Evolutionary conservation across 2,113 vertebrate genomes (phyloP).

Genomic region (Gallinago jamesoni): DNA sequence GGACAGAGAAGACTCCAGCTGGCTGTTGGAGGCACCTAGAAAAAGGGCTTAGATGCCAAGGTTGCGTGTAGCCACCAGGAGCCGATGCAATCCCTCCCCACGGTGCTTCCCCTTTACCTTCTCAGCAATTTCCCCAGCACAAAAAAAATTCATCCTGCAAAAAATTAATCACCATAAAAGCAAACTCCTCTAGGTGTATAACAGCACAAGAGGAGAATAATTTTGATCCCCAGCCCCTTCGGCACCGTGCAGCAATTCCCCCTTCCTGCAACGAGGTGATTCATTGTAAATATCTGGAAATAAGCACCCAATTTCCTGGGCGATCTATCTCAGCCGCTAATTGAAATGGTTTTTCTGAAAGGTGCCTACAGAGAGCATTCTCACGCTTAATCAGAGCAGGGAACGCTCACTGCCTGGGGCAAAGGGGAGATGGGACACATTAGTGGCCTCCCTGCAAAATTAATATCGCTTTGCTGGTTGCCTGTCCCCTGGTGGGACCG

Average conservation of each 20-base stretch:
- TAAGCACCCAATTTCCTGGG: background rate
- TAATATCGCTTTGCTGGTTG: background rate
- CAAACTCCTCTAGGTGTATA: background rate
- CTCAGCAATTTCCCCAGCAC: background rate
- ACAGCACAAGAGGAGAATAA: background rate
- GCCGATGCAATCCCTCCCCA: background rate
- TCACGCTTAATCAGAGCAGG: background rate
- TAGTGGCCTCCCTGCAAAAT: background rate
- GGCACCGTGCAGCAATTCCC: background rate
- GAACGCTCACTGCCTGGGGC: background rate
- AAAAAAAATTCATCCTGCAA: background rate
- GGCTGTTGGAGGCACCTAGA: background rate
- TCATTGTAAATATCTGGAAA: background rate
- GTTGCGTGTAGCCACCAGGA: background rate
- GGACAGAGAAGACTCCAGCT: background rate
- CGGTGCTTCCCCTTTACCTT: background rate
- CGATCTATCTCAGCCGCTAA: background rate
- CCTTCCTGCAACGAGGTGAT: background rate
- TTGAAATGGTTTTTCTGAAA: background rate
- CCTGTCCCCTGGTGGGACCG: background rate
- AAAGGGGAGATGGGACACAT: background rate
- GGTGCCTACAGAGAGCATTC: background rate
- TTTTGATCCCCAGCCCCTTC: background rate
- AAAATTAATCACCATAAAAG: background rate
- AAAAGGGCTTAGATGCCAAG: background rate